Percentiles rank a stretch among this genome's conserved stretches.
Evolutionary conservation across 2,888 invertebrate species (phyloP).

Genomic region (Ernsta delagoae): DNA sequence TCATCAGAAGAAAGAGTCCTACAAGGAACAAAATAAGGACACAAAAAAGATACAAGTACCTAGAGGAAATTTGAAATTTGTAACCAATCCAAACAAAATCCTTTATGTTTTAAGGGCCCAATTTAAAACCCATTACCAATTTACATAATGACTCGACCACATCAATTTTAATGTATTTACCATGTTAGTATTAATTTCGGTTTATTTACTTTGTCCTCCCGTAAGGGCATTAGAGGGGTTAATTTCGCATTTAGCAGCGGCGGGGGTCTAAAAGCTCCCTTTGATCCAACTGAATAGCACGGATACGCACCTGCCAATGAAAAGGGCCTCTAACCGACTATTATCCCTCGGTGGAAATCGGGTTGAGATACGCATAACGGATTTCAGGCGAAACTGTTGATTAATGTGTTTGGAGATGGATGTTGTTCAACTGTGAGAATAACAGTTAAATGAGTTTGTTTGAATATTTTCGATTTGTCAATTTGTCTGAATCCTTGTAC

Average conservation of each 20-base stretch:
- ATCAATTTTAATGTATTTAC: neutral
- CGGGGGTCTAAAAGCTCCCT: slow-evolving; percentile 29
- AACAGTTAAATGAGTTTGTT: neutral
- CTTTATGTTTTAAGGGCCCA: neutral
- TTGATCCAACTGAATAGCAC: slow-evolving; percentile 27
- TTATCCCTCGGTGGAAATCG: slow-evolving; percentile 6
- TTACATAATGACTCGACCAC: neutral
- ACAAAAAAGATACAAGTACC: no score
- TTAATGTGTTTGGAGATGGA: neutral
- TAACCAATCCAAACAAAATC: no score
- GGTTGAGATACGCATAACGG: slow-evolving; percentile 4
- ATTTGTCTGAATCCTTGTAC: no score
- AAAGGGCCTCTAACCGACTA: slow-evolving; percentile 24
- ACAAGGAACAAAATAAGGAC: no score
- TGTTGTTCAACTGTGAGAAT: neutral
- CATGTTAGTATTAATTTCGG: slow-evolving; percentile 8
- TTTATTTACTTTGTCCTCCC: slow-evolving; percentile 43
- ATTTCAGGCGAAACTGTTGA: neutral
- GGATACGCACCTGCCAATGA: slow-evolving; percentile 32
- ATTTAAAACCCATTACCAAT: neutral
- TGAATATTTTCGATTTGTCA: no score
- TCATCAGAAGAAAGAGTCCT: no score
- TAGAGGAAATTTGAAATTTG: no score
- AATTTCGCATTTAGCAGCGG: slow-evolving; percentile 27
- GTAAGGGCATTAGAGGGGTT: slow-evolving; percentile 11